Evolutionary conservation across 2,113 vertebrate species (phyloP), one percentile per base, ranked within the genome.

Genomic region (Lota lota): DNA sequence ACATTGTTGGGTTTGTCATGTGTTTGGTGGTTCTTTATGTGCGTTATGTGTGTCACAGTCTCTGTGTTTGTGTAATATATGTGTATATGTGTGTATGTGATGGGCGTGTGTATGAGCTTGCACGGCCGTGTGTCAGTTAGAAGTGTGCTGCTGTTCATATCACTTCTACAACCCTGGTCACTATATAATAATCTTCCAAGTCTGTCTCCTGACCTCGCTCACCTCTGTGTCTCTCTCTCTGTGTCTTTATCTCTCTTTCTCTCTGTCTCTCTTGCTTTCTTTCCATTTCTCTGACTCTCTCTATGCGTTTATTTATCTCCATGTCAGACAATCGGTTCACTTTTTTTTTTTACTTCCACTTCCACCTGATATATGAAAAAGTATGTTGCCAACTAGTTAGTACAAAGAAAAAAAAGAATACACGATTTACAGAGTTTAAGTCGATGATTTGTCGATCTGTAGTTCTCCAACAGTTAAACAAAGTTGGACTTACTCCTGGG

Each of bases 151-250:
- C 88, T 91, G 90, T 91, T 86, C 82, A 72, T 92, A 90, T 92
- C 92, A 92, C 91, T 89, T 92, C 90, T 90, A 88, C 90, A 90
- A 74, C 90, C 90, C 83, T 91, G 90, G 91, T 92, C 91, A 91
- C 90, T 89, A 86, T 91, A 92, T 92, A 92, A 92, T 92, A 92
- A 92, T 90, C 85, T 88, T 74, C 84, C 74, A 72, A 70, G 69
- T 81, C 76, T 85, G 83, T 87, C 81, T 84, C 67, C 79, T 73
- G 79, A 73, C 19, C 54, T 59, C 54, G 11, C 60, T 60, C 70
- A 51, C 22, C 61, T 73, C 64, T 54, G 57, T 66, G n/a, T 77
- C 79, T 67, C 71, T 60, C 70, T 16, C 72, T 67, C 60, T 64
- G 59, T 36, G 21, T 22, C 59, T 69, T 40, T 20, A 40, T 33